Evolutionary conservation across 2,888 invertebrate genomes (phyloP), one percentile per base, ranked within the genome.

Genomic region (Crepidodera aurea): DNA sequence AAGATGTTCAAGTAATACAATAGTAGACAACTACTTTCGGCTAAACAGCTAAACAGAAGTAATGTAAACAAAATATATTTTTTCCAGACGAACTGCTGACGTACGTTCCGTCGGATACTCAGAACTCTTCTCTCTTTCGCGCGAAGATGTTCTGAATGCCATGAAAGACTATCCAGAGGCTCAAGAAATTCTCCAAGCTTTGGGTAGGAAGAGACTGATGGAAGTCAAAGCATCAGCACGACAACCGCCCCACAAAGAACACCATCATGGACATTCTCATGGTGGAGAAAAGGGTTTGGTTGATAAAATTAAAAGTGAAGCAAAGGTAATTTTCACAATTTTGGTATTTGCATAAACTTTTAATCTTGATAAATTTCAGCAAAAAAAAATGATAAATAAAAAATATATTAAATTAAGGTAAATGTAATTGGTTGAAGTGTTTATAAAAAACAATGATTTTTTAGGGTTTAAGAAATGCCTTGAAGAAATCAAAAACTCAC

Each of bases 81-180:
- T 34, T 59, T 55, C 16, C 78, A 96, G 96, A 77, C 90, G 97
- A 68, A 96, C 97, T 65, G 97, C 97, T 4, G 97, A 97, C 78
- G 97, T 97, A 1, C 87, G 96, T 57, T 96, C 96, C 0, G 96
- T 97, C 1, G 97, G 97, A 0, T 97, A 97, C 76, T 95, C 96
- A 0, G 97, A 97, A 80, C 83, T 97, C 16, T 97, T 97, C 79
- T 96, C 96, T 22, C 82, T 97, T 16, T 96, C 96, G 0, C 86
- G 96, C 2, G 96, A 97, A 82, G 97, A 97, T 77, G 96, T 97
- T 0, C 82, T 97, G 22, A 90, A 92, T 0, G 97, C 97, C 0
- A 94, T 97, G 91, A 96, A 96, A 79, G 97, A 97, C 79, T 97
- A 97, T 75, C 97, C 97, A 0, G 96, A 97, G 81, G 97, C 97